Base-by-base conservation (phyloP, 2,888 invertebrate species). In the Netelia inedita region DNA sequence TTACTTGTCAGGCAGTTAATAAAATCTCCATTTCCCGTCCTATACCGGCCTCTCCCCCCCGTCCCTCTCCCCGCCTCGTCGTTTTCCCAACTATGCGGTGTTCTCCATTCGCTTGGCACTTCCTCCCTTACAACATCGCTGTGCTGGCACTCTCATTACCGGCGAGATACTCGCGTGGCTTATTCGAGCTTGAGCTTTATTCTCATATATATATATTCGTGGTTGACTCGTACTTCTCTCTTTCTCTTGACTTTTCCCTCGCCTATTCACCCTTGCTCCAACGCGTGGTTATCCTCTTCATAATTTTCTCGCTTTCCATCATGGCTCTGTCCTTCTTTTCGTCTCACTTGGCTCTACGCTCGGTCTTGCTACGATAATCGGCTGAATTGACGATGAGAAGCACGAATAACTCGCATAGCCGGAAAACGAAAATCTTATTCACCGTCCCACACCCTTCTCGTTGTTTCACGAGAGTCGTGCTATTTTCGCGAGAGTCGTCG, bases 1-100 rank as follows among this genome's bases (percentile, higher is more conserved):
- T 35, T 83, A 66, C 78, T 76, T 66, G 66, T 73, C 57, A 73
- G 57, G 43, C 46, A 73, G 63, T 63, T 63, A 81, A 84, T 84
- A 73, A 68, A 84, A 87, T 87, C 88, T 89, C 86, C 88, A 82
- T 85, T 86, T 87, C 88, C 86, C 88, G 81, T 85, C 86, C 73
- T 61, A 75, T 19, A 23, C 69, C 71, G 75, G 55, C 43, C 41
- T 43, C 63, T 41, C 19, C 21, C 14, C 21, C 79, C n/a, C 53
- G 11, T 23, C 74, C 35, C 21, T 55, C n/a, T 2, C 21, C 72
- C 23, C 11, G 11, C 21, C 53, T 53, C 14, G 21, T 23, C 50
- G 28, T 16, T 72, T 43, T 41, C 72, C 14, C 50, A 69, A n/a
- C 14, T 69, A 6, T 43, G 55, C 35, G 50, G 63, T 69, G 41